Evolutionary conservation across 2,797 vertebrate genomes (phyloP).

Genomic region (Buceros bicornis): DNA sequence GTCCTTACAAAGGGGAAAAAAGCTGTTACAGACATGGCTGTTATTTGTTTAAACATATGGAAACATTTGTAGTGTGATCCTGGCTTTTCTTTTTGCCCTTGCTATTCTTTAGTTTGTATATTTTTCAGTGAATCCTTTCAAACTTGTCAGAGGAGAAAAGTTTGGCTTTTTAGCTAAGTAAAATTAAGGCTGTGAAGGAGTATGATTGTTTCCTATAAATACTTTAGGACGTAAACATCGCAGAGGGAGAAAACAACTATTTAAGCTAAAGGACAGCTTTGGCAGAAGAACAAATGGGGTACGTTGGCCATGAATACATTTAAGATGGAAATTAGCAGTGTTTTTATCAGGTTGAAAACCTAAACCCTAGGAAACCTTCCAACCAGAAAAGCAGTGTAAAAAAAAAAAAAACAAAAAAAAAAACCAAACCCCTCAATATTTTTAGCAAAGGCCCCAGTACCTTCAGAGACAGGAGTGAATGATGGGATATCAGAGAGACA

Average conservation of each 20-base stretch:
- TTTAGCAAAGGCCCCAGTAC: background rate
- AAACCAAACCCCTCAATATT: background rate
- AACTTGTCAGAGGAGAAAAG: background rate
- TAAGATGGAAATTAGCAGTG: background rate
- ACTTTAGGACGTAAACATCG: background rate
- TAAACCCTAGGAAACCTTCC: background rate
- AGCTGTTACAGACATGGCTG: background rate
- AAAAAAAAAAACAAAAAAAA: background rate
- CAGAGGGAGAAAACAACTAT: background rate
- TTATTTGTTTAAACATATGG: slow-evolving; percentile 44
- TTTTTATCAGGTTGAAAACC: background rate
- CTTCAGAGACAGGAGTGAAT: background rate
- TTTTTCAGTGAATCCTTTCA: background rate
- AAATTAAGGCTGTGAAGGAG: background rate
- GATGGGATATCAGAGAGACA: background rate
- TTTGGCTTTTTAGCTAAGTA: background rate
- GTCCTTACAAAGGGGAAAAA: background rate
- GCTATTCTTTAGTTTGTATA: background rate
- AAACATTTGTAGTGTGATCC: background rate
- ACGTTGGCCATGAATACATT: background rate
- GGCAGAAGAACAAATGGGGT: slow-evolving; percentile 22
- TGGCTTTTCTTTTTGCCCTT: background rate
- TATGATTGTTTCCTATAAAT: slow-evolving; percentile 15
- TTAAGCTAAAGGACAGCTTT: slow-evolving; percentile 14
- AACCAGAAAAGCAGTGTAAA: background rate